A percentile compares a stretch with the other conserved stretches of the same genome.
Conservation (phyloP, 2,797 vertebrate species). For the Acrocephalus scirpaceus region DNA sequence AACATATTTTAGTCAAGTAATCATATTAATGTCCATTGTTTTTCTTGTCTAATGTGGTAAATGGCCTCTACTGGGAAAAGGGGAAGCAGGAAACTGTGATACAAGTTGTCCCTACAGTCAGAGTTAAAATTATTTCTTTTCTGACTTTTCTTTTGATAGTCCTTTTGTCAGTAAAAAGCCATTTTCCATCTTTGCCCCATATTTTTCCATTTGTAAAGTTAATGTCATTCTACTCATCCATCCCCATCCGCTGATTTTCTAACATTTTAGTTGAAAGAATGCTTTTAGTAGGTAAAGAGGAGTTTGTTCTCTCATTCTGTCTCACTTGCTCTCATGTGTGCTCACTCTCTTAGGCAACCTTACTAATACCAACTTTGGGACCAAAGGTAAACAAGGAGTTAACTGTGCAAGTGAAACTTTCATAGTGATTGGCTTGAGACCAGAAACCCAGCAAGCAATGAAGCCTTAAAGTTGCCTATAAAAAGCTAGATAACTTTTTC, state of each 20-base stretch:
- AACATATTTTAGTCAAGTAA: background rate
- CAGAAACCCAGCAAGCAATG: constrained; percentile 44
- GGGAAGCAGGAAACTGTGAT: background rate
- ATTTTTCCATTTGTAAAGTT: background rate
- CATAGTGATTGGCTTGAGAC: constrained; percentile 40
- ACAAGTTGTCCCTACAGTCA: background rate
- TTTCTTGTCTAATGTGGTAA: background rate
- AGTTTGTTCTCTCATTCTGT: background rate
- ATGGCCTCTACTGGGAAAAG: background rate
- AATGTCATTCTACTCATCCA: background rate
- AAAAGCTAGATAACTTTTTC: constrained; percentile 72
- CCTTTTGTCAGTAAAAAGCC: background rate
- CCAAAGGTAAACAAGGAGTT: constrained; percentile 27
- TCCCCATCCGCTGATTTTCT: background rate
- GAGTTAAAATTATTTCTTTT: background rate
- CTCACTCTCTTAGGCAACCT: background rate
- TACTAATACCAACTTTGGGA: background rate
- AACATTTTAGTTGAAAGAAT: background rate
- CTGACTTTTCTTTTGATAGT: background rate
- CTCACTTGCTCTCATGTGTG: background rate
- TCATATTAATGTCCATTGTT: background rate
- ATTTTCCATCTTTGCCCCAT: background rate
- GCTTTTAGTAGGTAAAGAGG: background rate
- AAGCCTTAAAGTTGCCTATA: constrained; percentile 55
- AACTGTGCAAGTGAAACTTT: constrained; percentile 45